Base-by-base conservation (phyloP, 2,113 vertebrate species). In the Scartelaos histophorus region DNA sequence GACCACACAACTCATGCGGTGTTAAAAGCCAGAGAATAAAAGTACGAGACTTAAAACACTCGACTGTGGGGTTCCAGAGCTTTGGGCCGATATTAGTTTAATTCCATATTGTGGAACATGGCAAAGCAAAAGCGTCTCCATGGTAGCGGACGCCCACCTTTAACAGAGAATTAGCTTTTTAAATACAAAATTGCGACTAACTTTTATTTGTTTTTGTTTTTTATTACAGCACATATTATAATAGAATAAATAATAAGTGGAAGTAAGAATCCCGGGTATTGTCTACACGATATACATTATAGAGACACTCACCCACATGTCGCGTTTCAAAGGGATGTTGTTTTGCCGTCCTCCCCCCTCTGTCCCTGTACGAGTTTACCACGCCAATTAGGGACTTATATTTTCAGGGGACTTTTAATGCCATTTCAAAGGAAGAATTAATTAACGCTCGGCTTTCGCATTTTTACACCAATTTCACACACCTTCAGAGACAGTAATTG, bases 391-490 rank as follows among this genome's bases (percentile, higher is more conserved):
- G 81, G 67, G 72, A 82, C 90, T 86, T 82, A 68, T 83, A 89
- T 87, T 89, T 92, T 82, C 88, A 86, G 82, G 83, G 84, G 78
- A 84, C 73, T 82, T 87, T 83, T 81, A 87, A 89, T 87, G 82
- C 79, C 70, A 83, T 91, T 85, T 91, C 83, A 90, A 87, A 90
- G 83, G 76, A 82, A 80, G 69, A 85, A 89, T 86, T 88, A 85
- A 91, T 88, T 90, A 85, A 78, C 79, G 85, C 81, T 65, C 73
- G 22, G 75, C 83, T 83, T 84, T 79, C 80, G 67, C 22, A 6
- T 88, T 91, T 90, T 84, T 84, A 81, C 84, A 82, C 73, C 83
- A 86, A 90, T 90, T 91, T 90, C 76, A 90, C 87, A 90, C 87
- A 90, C 79, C 86, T 89, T 69, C 82, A 74, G 66, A 78, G 81